phyloP scores from a whole-genome alignment of 2,888 invertebrate species.

The Hedya salicella region DNA sequence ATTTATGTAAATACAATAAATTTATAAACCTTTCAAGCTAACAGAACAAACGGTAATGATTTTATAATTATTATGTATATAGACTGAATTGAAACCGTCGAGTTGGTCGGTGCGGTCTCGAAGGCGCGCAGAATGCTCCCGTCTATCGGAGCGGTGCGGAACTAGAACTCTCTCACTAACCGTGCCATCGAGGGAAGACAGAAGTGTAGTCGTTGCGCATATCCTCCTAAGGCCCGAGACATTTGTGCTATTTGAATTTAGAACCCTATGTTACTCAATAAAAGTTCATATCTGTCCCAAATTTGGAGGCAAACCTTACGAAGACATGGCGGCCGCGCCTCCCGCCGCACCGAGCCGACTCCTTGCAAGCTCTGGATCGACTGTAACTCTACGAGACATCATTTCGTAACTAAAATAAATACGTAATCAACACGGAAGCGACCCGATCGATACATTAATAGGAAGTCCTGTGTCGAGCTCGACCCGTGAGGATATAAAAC shows the following conservation, averaged over 20 bases:
- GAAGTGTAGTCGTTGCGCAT: conserved; percentile 9
- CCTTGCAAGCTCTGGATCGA: conserved; percentile 45
- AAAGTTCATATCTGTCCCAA: not conserved
- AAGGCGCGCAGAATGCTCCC: not conserved
- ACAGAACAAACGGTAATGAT: conserved; percentile 74
- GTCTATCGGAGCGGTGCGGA: not conserved
- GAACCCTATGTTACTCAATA: conserved; percentile 19
- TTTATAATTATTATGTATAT: conserved; percentile 36
- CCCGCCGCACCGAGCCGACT: conserved; percentile 43
- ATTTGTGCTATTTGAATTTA: conserved; percentile 28
- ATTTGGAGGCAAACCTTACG: conserved; percentile 2
- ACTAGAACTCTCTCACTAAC: not conserved
- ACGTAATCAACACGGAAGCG: conserved; percentile 66
- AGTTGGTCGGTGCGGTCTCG: conserved; percentile 15
- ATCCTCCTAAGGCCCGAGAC: conserved; percentile 11
- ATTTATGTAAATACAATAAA: conserved; percentile 76
- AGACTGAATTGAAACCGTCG: conserved; percentile 20
- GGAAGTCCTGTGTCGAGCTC: conserved; percentile 57
- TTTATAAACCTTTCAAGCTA: conserved; percentile 76
- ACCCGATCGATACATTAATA: conserved; percentile 59
- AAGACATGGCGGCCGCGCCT: conserved; percentile 34
- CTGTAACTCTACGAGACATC: conserved; percentile 54
- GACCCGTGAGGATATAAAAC: conserved; percentile 62
- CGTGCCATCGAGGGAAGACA: conserved; percentile 15
- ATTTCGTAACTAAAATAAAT: conserved; percentile 70